These are phyloP conservation scores for Falcaria lacertinaria DNA, from an alignment of 2,888 invertebrate species.

Conservation along the genomic window DNA sequence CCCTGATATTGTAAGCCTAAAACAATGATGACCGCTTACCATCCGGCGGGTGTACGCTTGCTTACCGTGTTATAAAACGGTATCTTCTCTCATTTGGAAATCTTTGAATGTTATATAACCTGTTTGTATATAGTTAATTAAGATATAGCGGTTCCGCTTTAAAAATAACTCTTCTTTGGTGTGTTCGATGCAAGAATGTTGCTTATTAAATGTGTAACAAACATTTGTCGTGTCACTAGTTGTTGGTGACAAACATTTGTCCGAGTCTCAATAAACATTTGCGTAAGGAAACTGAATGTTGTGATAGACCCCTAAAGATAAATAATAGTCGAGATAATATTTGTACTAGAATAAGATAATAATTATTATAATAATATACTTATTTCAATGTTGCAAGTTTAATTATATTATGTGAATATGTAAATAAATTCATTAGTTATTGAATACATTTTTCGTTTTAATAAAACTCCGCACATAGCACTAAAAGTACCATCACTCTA, in stretches of 20 bases:
- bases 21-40: no score
- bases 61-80: no score
- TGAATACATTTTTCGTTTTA: constrained; percentile 29
- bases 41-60: no score
- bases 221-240: neutral
- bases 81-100: no score
- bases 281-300: constrained; percentile 70
- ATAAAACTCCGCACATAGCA: constrained; percentile 8
- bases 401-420: constrained; percentile 72
- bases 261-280: constrained; percentile 5
- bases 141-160: neutral
- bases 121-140: neutral
- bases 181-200: neutral
- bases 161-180: neutral
- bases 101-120: neutral
- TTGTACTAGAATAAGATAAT: constrained; percentile 55
- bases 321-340: constrained; percentile 42
- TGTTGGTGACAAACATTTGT: neutral
- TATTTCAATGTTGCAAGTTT: constrained; percentile 71
- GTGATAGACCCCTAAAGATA: constrained; percentile 63
- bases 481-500: constrained; percentile 4
- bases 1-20: no score
- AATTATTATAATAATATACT: constrained; percentile 36
- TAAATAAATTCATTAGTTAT: constrained; percentile 77
- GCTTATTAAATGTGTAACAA: neutral